Percentiles rank a stretch among this genome's conserved stretches.
Evolutionary conservation across 2,888 invertebrate genomes (phyloP).

Genomic region (Aspidiotus destructor): DNA sequence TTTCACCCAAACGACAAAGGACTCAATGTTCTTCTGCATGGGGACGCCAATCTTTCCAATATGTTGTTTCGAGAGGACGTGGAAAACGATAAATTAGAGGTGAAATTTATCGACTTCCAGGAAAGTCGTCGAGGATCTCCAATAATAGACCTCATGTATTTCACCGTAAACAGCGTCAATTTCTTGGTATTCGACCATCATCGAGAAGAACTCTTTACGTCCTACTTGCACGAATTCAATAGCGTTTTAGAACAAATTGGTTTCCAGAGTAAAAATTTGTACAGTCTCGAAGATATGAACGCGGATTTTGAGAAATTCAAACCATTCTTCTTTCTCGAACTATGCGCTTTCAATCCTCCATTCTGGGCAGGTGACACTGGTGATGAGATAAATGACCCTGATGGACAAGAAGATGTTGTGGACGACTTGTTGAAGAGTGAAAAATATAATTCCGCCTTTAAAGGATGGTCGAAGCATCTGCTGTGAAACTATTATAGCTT

Average conservation of each 20-base stretch:
- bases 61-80: neutral
- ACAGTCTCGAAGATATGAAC: too few relatives aligned
- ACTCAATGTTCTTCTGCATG: neutral
- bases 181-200: neutral
- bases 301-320: too few relatives aligned
- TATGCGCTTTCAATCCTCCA: too few relatives aligned
- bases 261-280: too few relatives aligned
- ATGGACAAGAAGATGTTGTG: too few relatives aligned
- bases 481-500: too few relatives aligned
- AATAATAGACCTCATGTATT: neutral
- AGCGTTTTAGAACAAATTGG: neutral
- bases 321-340: too few relatives aligned
- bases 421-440: too few relatives aligned
- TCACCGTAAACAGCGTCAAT: neutral
- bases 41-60: neutral
- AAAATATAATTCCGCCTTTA: too few relatives aligned
- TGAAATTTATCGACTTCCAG: conserved; percentile 7
- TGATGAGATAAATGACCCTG: too few relatives aligned
- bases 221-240: neutral
- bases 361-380: too few relatives aligned
- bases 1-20: neutral
- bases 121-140: neutral
- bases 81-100: neutral
- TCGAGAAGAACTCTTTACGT: neutral
- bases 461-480: too few relatives aligned